Evolutionary conservation across 92 coral and sea anemone genomes (phyloP), one percentile per base, ranked within the genome.

Genomic region (Epizoanthus stellaris): DNA sequence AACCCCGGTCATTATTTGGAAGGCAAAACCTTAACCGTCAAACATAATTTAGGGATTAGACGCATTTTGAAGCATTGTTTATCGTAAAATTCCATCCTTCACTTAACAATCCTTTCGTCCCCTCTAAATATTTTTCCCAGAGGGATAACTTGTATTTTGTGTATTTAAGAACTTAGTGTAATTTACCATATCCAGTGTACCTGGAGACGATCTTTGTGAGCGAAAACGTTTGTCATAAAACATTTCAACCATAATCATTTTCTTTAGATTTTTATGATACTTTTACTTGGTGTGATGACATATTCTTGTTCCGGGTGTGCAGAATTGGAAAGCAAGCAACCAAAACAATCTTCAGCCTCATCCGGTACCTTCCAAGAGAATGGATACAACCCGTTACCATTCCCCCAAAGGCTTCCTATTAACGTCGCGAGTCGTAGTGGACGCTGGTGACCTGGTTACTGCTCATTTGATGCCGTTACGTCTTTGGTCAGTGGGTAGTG

Each of bases 401-500:
- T 92, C 75, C 89, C 70, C 83, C 81, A 88, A 76, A 65, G 91
- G 57, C 89, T 75, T 53, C 91, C 90, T 8, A 61, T 85, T 65
- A 91, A 90, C 68, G 82, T 90, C 17, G 98, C 92, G 39, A 94
- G 95, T 84, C 94, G 85, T 75, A 94, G 95, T 90, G 98, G 98
- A 6, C 90, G 90, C 64, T 94, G 98, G 98, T 94, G 93, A 87
- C 68, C 19, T 68, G 61, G 25, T 39, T 62, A 45, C 53, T 39
- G 36, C 20, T 23, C n/a, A 5, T 2, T 14, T 34, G 10, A 68
- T 20, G 15, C 9, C 47, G 7, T 38, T 14, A 59, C 9, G 52
- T 56, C 52, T 36, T 30, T 45, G 15, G 56, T 47, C 54, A 45
- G 79, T 16, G 47, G 80, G 64, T 25, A 56, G 1, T 45, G 65